phyloP scores from a whole-genome alignment of 2,888 invertebrate genomes.

The Brachylomia viminalis region DNA sequence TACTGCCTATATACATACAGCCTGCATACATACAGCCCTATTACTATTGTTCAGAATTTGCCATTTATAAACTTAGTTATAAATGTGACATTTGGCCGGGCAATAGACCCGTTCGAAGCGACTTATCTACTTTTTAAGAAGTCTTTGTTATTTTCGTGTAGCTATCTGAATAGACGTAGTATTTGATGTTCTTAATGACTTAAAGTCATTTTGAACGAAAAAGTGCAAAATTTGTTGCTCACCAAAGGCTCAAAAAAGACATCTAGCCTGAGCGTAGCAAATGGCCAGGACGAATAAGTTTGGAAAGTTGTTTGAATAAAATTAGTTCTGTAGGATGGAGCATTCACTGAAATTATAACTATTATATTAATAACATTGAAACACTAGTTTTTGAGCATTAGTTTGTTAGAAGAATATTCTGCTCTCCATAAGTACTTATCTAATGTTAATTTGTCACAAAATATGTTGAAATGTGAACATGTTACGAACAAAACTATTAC shows the following conservation, averaged over 20 bases:
- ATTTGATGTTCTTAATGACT: not conserved
- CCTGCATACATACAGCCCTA: too few relatives aligned
- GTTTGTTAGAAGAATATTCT: not conserved
- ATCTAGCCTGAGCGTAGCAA: not conserved
- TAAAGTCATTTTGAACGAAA: not conserved
- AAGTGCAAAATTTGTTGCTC: too few relatives aligned
- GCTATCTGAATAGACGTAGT: not conserved
- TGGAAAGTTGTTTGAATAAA: constrained; percentile 17
- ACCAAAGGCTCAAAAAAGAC: not conserved
- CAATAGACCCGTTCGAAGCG: not conserved
- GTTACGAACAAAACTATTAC: not conserved
- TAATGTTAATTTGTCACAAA: not conserved
- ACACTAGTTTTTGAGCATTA: not conserved
- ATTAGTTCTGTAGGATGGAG: constrained; percentile 5
- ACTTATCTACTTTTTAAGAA: not conserved
- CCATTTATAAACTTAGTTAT: constrained; percentile 8
- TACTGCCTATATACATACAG: too few relatives aligned
- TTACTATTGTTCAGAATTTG: constrained; percentile 17
- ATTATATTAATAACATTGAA: constrained; percentile 17
- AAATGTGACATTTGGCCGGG: constrained; percentile 2
- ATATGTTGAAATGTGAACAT: not conserved
- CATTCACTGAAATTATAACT: constrained; percentile 7
- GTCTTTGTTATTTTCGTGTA: not conserved
- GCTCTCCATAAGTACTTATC: not conserved
- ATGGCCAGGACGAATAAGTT: constrained; percentile 6